These are phyloP conservation scores for Neuroscelio doddi DNA, from an alignment of 2,888 invertebrate species.

Conservation along the genomic window DNA sequence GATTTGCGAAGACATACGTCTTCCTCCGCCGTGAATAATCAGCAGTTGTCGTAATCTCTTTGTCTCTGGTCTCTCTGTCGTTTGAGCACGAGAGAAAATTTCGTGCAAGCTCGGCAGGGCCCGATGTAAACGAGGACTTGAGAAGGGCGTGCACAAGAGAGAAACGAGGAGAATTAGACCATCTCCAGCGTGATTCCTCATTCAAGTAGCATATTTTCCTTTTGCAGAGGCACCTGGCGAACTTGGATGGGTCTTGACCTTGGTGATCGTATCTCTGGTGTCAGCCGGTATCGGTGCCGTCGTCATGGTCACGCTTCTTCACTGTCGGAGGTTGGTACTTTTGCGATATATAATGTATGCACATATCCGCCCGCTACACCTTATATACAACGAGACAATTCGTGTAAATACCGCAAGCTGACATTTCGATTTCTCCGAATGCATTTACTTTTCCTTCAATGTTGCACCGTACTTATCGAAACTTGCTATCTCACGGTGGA, in stretches of 20 bases:
- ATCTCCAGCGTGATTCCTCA: slow-evolving; percentile 45
- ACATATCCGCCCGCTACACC: no score
- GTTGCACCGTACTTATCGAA: no score
- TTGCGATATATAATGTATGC: slow-evolving; percentile 37
- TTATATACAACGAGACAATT: no score
- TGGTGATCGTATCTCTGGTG: slow-evolving; percentile 81
- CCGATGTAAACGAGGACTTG: slow-evolving; percentile 31
- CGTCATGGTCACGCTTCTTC: slow-evolving; percentile 81
- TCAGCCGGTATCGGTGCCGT: slow-evolving; percentile 82
- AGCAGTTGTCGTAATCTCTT: slow-evolving; percentile 29
- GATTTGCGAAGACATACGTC: slow-evolving; percentile 16
- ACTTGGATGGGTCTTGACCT: slow-evolving; percentile 80
- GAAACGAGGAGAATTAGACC: slow-evolving; percentile 50
- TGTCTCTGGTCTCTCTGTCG: neutral
- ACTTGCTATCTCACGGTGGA: no score
- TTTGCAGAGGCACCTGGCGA: slow-evolving; percentile 76
- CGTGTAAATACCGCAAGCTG: no score
- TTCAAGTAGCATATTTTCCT: slow-evolving; percentile 51
- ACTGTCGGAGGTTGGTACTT: slow-evolving; percentile 77
- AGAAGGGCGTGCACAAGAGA: slow-evolving; percentile 48
- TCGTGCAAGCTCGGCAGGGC: neutral
- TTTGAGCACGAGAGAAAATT: neutral
- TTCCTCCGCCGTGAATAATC: slow-evolving; percentile 33
- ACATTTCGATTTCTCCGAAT: no score
- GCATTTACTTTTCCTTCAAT: no score